phyloP scores from a whole-genome alignment of 2,888 invertebrate genomes.

The Pseudoips prasinana region DNA sequence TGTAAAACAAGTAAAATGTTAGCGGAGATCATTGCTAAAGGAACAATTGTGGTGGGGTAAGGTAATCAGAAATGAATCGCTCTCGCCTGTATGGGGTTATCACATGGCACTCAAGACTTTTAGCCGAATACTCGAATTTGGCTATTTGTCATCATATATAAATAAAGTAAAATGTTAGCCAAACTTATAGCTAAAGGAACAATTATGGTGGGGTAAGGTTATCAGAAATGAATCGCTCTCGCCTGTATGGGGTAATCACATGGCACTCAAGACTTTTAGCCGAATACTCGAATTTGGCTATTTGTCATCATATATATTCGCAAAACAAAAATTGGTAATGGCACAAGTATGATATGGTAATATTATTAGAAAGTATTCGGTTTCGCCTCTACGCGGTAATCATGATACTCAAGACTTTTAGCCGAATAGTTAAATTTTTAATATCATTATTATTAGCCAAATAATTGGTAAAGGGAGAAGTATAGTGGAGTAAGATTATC shows the following conservation, averaged over 20 bases:
- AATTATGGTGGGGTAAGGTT: background rate
- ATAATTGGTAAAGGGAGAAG: no score
- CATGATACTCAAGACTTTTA: slow-evolving; percentile 72
- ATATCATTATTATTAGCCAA: no score
- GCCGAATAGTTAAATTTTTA: slow-evolving; percentile 80
- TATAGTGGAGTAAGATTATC: no score
- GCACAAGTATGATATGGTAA: background rate
- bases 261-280: slow-evolving; percentile 71
- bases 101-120: slow-evolving; percentile 76
- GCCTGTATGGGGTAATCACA: slow-evolving; percentile 62
- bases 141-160: slow-evolving; percentile 75
- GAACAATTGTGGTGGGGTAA: slow-evolving; percentile 1
- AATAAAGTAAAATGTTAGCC: no score
- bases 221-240: slow-evolving; percentile 73
- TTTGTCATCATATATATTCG: slow-evolving; percentile 71
- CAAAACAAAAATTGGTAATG: no score
- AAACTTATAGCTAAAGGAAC: no score
- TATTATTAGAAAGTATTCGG: slow-evolving; percentile 60
- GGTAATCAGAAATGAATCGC: slow-evolving; percentile 60
- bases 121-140: slow-evolving; percentile 79
- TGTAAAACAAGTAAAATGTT: no score
- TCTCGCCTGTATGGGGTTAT: slow-evolving; percentile 64
- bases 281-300: slow-evolving; percentile 82
- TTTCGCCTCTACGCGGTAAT: slow-evolving; percentile 64
- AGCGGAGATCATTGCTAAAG: no score